Conservation (phyloP, 2,113 vertebrate species). For the Osmerus mordax region DNA sequence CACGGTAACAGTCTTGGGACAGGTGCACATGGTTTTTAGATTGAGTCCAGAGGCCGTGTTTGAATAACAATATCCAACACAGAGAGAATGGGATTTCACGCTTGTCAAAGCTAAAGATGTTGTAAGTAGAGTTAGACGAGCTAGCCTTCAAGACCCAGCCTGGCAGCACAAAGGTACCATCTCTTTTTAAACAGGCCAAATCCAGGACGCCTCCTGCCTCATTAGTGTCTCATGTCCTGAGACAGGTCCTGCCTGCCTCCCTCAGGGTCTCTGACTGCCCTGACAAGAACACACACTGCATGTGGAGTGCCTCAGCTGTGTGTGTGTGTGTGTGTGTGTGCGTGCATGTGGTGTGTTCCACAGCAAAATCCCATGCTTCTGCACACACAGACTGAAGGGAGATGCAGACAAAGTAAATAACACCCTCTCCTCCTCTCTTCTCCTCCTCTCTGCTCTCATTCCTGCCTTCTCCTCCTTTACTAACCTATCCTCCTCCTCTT, state of each 20-base stretch:
- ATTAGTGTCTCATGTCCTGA: conserved; percentile 40
- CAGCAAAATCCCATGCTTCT: background rate
- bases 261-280: background rate
- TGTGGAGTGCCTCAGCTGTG: background rate
- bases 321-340: background rate
- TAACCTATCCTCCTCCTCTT: background rate
- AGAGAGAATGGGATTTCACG: conserved; percentile 48
- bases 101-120: conserved; percentile 59
- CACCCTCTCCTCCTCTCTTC: conserved; percentile 4
- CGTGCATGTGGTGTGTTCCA: background rate
- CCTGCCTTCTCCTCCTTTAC: too few relatives aligned
- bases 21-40: conserved; percentile 43
- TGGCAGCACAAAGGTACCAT: conserved; percentile 20
- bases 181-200: conserved; percentile 42
- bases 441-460: background rate
- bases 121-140: conserved; percentile 14
- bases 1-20: conserved; percentile 28
- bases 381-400: background rate
- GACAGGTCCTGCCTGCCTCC: conserved; percentile 24
- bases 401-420: conserved; percentile 5
- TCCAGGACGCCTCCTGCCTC: conserved; percentile 43
- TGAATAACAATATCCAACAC: conserved; percentile 1
- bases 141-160: conserved; percentile 28
- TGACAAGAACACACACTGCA: conserved; percentile 1
- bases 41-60: background rate